Percentiles rank a stretch among this genome's conserved stretches.
These are phyloP conservation scores for Mesodorylaimus sp. DNA, from an alignment of 2,888 invertebrate genomes.

Conservation along the genomic window DNA sequence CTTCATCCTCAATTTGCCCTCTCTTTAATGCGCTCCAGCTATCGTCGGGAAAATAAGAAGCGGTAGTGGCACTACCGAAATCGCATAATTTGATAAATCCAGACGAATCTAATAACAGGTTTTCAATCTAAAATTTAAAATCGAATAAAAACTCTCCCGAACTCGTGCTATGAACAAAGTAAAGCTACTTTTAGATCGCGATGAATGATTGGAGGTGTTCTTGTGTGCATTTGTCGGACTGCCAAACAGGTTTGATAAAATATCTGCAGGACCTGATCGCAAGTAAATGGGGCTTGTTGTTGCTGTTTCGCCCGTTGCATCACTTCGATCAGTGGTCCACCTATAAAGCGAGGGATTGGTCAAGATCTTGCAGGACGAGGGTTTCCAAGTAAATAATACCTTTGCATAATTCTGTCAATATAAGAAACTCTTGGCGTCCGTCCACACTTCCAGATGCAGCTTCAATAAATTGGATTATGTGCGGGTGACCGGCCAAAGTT, in stretches of 20 bases:
- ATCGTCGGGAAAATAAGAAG: constrained; percentile 56
- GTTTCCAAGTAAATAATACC: constrained; percentile 38
- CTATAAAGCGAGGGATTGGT: constrained; percentile 14
- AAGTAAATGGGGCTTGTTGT: no score
- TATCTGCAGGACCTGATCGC: constrained; percentile 45
- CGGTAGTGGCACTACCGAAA: constrained; percentile 81
- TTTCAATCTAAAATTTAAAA: constrained; percentile 48
- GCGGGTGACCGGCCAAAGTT: constrained; percentile 70
- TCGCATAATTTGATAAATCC: constrained; percentile 82
- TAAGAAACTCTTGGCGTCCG: constrained; percentile 67
- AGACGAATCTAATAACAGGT: constrained; percentile 66
- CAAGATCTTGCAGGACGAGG: neutral
- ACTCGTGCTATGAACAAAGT: no score
- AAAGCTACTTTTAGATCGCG: constrained; percentile 79
- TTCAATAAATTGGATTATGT: constrained; percentile 72
- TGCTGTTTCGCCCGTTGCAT: constrained; percentile 22
- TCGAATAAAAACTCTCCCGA: no score
- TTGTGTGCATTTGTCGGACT: constrained; percentile 78
- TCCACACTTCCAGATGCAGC: constrained; percentile 59
- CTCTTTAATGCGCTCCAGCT: constrained; percentile 82
- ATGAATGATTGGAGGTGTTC: constrained; percentile 74
- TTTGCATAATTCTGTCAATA: constrained; percentile 77
- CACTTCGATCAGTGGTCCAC: constrained; percentile 31
- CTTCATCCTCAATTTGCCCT: constrained; percentile 77
- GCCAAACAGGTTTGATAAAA: constrained; percentile 78